A percentile compares a stretch with the other conserved stretches of the same genome.
phyloP scores from a whole-genome alignment of 1,140 invertebrate species.

The Psix sp. region DNA sequence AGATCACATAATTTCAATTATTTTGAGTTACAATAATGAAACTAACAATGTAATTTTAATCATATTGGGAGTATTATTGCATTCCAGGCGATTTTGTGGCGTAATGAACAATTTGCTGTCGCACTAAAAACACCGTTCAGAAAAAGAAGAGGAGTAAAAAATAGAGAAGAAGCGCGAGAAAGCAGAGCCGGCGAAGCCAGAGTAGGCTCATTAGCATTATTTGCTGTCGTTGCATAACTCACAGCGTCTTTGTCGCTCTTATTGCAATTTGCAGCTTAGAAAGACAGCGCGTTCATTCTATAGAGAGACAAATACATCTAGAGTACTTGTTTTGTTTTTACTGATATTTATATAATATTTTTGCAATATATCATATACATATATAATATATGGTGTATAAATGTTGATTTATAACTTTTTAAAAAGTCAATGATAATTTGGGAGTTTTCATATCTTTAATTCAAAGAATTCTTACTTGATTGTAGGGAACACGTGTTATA shows the following conservation, averaged over 20 bases:
- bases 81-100: conserved; percentile 42
- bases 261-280: conserved; percentile 6
- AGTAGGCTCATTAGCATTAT: conserved; percentile 77
- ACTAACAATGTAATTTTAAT: conserved; percentile 47
- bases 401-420: no score
- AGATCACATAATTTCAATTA: conserved; percentile 43
- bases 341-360: no score
- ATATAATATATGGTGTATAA: no score
- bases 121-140: conserved; percentile 44
- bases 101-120: conserved; percentile 58
- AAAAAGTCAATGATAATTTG: no score
- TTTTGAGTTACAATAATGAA: conserved; percentile 46
- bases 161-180: conserved; percentile 17
- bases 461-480: no score
- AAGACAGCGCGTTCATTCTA: neutral
- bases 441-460: no score
- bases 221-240: conserved; percentile 75
- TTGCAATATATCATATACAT: no score
- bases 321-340: neutral
- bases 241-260: conserved; percentile 46
- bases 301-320: neutral
- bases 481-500: no score
- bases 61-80: conserved; percentile 38
- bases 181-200: conserved; percentile 57
- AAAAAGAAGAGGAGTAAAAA: conserved; percentile 45